Evolutionary conservation across 2,113 vertebrate genomes (phyloP).

Genomic region (Bambusicola thoracicus): DNA sequence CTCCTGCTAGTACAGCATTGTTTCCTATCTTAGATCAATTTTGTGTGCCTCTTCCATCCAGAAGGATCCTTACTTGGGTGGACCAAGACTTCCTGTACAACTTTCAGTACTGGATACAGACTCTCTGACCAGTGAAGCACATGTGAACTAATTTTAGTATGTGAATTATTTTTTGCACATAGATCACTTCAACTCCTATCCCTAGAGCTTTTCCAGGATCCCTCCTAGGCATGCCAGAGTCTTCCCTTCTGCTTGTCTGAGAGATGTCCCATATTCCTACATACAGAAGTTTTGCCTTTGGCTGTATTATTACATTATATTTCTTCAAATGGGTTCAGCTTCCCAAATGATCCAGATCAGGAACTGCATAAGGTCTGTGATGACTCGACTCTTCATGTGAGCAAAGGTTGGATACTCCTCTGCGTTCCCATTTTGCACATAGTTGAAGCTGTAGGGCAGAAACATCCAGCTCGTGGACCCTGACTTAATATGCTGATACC

Average conservation of each 20-base stretch:
- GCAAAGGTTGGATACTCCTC: background rate
- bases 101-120: background rate
- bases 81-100: background rate
- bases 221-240: background rate
- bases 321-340: constrained; percentile 6
- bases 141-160: background rate
- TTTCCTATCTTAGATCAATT: background rate
- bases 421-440: background rate
- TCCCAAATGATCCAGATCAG: background rate
- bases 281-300: background rate
- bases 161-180: rapidly evolving
- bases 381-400: background rate
- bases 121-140: background rate
- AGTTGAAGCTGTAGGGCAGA: background rate
- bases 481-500: background rate
- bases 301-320: background rate
- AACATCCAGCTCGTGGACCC: background rate
- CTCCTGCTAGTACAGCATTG: background rate
- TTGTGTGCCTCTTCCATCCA: background rate
- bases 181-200: background rate
- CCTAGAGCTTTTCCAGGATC: background rate
- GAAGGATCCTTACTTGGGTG: background rate
- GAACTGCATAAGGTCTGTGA: background rate
- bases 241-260: background rate
- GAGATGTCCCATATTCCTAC: background rate